Evolutionary conservation across 2,797 vertebrate species (phyloP), one percentile per base, ranked within the genome.

Genomic region (Muscicapa comitata): DNA sequence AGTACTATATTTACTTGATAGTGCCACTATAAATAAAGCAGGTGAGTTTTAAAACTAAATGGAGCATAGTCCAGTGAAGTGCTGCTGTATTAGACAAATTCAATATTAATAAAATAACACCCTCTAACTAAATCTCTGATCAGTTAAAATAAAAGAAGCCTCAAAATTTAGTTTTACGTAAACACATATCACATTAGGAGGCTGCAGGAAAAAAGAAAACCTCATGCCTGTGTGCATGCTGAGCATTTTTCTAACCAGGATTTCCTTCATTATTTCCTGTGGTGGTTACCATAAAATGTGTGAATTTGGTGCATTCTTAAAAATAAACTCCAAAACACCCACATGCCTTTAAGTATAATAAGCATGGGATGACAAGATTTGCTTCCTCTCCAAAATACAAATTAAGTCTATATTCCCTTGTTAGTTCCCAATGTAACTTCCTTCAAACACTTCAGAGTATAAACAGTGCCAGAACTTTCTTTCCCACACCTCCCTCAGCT

Each of bases 121-220:
- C 26, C 2, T 3, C 33, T 48, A 70, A 26, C 9, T 83, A 17
- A 24, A 40, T 45, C 92, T 65, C 58, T 47, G 26, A 54, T 48
- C 25, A 54, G 26, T 48, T 83, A 65, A 86, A 83, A 43, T 40
- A 62, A 57, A 28, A 82, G 35, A 35, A 45, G 10, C 20, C 35
- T 86, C 18, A 29, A 67, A 53, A 76, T 1, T 9, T 13, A 77
- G 17, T 63, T 86, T 78, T 68, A 66, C 0, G 4, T 31, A 62
- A 86, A 37, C 9, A 66, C 0, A 0, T 17, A 29, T 11, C 15
- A 73, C 25, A 53, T 48, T 37, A 83, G 23, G 42, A 61, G 18
- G 35, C 53, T 76, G 40, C 33, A 51, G 35, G 24, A 17, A 37
- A 47, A 45, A 47, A 74, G 20, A 88, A 83, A 86, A 48, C 20